Evolutionary conservation across 2,888 invertebrate species (phyloP), one percentile per base, ranked within the genome.

Genomic region (Xanthia icteritia): DNA sequence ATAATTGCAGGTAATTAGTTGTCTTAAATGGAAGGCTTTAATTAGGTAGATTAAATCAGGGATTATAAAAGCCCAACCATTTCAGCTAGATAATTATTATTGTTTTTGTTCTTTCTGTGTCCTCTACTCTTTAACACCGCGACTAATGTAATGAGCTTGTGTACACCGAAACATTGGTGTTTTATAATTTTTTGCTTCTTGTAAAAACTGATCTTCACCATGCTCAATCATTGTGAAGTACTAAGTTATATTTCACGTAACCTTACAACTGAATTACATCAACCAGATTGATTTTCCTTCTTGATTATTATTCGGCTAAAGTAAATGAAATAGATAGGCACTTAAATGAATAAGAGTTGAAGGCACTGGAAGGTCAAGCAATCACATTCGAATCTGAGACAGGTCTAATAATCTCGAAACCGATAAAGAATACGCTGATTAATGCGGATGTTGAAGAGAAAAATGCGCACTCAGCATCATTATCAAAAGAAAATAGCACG

Each of bases 231-330:
- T 27, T 70, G 51, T 74, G 27, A 78, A 73, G 68, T 64, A 67
- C 39, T 15, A n/a, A 54, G 36, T 73, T 65, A 60, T 65, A 4
- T 65, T 66, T 76, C 72, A 87, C 78, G 93, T 80, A 93, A 93
- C 84, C 89, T 92, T 86, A 88, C 20, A 69, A 73, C 64, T 83
- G 92, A 91, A 88, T 94, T 93, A 87, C 93, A 85, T 91, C 90
- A 90, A 89, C 83, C 65, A 11, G 42, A 66, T 74, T 72, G 63
- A 48, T 74, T 79, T 75, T 72, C 54, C 63, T 73, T 48, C 20
- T 70, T 15, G 17, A 48, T 80, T 56, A 54, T 31, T 70, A 45
- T 61, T 60, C 64, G 31, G 17, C 4, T 60, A 8, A 60, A 60
- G 56, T 31, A 39, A 42, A 42, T 42, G 15, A 27, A 71, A 71